Percentiles rank a stretch among this genome's conserved stretches.
phyloP scores from a whole-genome alignment of 2,113 vertebrate species.

The Turdus rufiventris region DNA sequence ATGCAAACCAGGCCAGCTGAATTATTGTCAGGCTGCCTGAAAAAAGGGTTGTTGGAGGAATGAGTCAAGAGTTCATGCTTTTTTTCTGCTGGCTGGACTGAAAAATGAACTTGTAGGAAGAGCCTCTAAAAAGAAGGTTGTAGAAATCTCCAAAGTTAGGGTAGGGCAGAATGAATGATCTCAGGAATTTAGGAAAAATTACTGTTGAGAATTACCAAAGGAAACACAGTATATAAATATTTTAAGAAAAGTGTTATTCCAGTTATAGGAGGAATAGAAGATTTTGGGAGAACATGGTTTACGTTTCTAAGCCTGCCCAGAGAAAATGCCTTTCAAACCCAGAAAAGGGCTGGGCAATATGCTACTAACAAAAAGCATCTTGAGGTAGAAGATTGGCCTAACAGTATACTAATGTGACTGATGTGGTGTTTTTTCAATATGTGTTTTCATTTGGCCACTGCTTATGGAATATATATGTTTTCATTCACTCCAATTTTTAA shows the following conservation, averaged over 20 bases:
- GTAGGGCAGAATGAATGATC: neutral
- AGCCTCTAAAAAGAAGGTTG: neutral
- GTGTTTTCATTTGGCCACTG: neutral
- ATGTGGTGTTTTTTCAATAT: fast-evolving
- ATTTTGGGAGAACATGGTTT: neutral
- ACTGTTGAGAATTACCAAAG: neutral
- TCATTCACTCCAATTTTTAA: neutral
- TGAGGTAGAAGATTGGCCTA: neutral
- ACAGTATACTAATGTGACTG: neutral
- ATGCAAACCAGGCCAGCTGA: neutral
- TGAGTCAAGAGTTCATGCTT: neutral
- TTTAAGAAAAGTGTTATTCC: neutral
- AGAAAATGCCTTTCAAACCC: neutral
- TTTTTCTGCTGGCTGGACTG: neutral
- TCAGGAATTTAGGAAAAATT: neutral
- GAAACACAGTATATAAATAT: neutral
- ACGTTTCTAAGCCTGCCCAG: neutral
- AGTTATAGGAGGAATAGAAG: neutral
- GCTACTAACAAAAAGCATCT: neutral
- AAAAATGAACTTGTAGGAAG: neutral
- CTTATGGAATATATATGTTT: neutral
- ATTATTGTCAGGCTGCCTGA: neutral
- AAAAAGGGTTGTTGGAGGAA: neutral
- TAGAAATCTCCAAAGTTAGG: neutral
- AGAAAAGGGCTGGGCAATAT: neutral